These are phyloP conservation scores for Entosphenus tridentatus DNA, from an alignment of 2,113 vertebrate species.

Conservation along the genomic window DNA sequence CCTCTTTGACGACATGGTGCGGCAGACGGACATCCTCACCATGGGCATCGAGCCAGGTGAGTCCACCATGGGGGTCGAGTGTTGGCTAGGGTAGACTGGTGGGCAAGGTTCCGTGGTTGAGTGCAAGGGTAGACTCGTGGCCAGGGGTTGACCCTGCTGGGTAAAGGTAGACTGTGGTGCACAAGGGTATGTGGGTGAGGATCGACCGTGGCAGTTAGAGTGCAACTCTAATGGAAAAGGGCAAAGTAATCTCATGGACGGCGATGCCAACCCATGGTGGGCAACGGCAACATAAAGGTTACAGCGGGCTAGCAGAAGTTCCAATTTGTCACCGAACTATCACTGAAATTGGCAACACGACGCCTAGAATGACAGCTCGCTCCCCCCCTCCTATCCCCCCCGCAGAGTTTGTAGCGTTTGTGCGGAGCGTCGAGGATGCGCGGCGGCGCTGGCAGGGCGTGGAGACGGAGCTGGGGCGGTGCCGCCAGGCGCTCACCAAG, in stretches of 20 bases:
- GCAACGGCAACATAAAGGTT: neutral
- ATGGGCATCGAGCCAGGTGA: conserved; percentile 60
- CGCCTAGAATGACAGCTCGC: neutral
- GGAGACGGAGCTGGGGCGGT: conserved; percentile 40
- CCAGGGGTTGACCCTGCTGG: neutral
- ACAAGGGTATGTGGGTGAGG: neutral
- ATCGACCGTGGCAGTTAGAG: conserved; percentile 8
- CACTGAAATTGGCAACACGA: neutral
- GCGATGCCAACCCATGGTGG: neutral
- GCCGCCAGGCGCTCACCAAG: conserved; percentile 57
- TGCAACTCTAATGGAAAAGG: neutral
- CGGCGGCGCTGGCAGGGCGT: conserved; percentile 41
- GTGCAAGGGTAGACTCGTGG: neutral
- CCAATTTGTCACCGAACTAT: neutral
- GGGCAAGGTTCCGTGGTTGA: too few species aligned
- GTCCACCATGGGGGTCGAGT: conserved; percentile 16
- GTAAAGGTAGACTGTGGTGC: neutral
- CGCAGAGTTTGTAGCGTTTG: conserved; percentile 71
- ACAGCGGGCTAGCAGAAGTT: neutral
- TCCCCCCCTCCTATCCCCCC: neutral
- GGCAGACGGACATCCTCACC: conserved; percentile 44
- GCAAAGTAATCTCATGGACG: neutral
- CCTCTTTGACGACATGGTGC: conserved; percentile 38
- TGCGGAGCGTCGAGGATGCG: conserved; percentile 54
- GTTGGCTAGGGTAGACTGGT: neutral